A percentile compares a stretch with the other conserved stretches of the same genome.
Conservation (phyloP, 2,888 invertebrate genomes). For the Balanococcus diminutus region DNA sequence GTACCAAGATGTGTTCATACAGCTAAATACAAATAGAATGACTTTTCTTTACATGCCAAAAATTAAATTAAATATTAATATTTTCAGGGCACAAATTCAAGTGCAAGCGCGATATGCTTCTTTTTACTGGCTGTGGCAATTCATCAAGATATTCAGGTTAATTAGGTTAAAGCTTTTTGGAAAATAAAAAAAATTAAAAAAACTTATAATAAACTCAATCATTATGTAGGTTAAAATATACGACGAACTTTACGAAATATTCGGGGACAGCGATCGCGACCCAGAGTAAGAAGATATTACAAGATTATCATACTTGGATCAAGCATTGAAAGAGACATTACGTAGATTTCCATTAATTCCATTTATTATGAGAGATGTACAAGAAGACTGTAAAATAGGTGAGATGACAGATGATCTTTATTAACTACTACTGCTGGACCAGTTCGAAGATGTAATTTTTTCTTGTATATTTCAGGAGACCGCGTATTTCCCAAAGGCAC, state of each 20-base stretch:
- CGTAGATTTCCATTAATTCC: slow-evolving; percentile 56
- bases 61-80: background rate
- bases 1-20: no score
- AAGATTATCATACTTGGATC: slow-evolving; percentile 56
- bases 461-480: background rate
- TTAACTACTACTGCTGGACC: no score
- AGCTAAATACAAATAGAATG: background rate
- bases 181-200: background rate
- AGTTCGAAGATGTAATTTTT: background rate
- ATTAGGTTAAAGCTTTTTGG: no score
- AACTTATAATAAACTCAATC: background rate
- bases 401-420: background rate
- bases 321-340: slow-evolving; percentile 57
- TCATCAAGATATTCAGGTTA: slow-evolving; percentile 4
- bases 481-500: slow-evolving; percentile 7
- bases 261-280: slow-evolving; percentile 59
- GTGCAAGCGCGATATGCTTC: background rate
- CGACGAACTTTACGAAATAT: slow-evolving; percentile 56
- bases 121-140: background rate
- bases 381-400: slow-evolving; percentile 15
- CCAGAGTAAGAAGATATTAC: slow-evolving; percentile 63
- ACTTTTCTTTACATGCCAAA: background rate
- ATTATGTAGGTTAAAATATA: slow-evolving; percentile 56
- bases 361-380: background rate
- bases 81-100: background rate